Evolutionary conservation across 2,888 invertebrate genomes (phyloP).

Genomic region (Orthosia gothica): DNA sequence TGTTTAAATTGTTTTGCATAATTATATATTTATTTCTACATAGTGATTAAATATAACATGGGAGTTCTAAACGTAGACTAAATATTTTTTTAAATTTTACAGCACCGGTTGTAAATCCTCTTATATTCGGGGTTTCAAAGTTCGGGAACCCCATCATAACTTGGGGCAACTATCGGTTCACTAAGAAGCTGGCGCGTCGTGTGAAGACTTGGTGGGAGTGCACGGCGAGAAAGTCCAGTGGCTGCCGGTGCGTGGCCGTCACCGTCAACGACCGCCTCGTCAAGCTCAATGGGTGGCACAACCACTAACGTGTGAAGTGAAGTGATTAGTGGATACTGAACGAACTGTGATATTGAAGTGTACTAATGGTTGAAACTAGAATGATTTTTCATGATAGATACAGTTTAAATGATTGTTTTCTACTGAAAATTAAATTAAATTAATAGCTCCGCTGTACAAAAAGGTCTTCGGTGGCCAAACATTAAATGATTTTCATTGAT

Average conservation of each 20-base stretch:
- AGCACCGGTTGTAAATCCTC: conserved; percentile 56
- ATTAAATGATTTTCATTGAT: neutral
- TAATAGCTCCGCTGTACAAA: neutral
- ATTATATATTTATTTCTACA: neutral
- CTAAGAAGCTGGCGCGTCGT: conserved; percentile 81
- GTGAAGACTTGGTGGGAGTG: conserved; percentile 88
- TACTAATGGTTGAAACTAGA: neutral
- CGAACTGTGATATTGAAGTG: no score
- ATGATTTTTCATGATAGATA: conserved; percentile 7
- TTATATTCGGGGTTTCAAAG: conserved; percentile 81
- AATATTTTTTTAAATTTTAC: conserved; percentile 29
- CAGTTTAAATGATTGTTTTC: conserved; percentile 21
- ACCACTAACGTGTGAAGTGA: conserved; percentile 71
- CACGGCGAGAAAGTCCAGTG: conserved; percentile 78
- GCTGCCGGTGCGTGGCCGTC: conserved; percentile 84
- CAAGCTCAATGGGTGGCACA: conserved; percentile 86
- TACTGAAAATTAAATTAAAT: conserved; percentile 3
- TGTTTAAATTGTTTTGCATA: neutral
- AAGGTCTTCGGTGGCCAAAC: conserved; percentile 19
- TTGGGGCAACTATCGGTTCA: conserved; percentile 87
- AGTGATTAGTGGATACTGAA: neutral
- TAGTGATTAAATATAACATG: neutral
- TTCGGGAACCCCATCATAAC: conserved; percentile 85
- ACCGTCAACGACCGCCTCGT: conserved; percentile 82
- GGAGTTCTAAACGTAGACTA: neutral